These are phyloP conservation scores for Sinodicranocentrus sp. DNA, from an alignment of 2,888 invertebrate genomes.

Conservation along the genomic window DNA sequence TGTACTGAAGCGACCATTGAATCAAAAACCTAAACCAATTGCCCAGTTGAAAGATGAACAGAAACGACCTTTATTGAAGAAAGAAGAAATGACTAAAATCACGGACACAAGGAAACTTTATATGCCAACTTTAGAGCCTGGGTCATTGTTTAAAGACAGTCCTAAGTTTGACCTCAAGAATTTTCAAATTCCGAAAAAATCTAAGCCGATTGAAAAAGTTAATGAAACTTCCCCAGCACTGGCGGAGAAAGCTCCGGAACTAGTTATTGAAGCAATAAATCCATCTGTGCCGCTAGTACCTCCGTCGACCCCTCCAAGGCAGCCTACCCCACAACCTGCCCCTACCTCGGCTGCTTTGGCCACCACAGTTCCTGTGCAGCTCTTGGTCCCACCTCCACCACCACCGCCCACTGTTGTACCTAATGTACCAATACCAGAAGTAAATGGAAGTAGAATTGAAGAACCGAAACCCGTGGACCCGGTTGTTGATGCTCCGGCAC, in stretches of 20 bases:
- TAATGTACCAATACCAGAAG: too few species aligned
- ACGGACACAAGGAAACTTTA: constrained; percentile 54
- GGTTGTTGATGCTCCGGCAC: not conserved
- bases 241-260: constrained; percentile 27
- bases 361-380: not conserved
- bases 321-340: constrained; percentile 29
- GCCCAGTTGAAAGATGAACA: constrained; percentile 25
- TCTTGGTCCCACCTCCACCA: constrained; percentile 16
- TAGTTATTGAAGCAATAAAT: constrained; percentile 40
- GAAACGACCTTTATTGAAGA: constrained; percentile 54
- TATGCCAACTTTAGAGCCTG: constrained; percentile 49
- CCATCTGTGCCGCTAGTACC: constrained; percentile 17
- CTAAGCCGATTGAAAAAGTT: constrained; percentile 50
- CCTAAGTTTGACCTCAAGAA: constrained; percentile 73
- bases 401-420: not conserved
- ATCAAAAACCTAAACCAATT: constrained; percentile 57
- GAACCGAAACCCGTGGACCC: constrained; percentile 22
- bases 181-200: constrained; percentile 76
- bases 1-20: constrained; percentile 57
- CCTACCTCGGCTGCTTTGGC: not conserved
- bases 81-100: constrained; percentile 56
- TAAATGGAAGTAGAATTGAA: constrained; percentile 14
- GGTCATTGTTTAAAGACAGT: constrained; percentile 53
- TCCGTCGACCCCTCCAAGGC: constrained; percentile 32
- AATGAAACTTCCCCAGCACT: constrained; percentile 36